Evolutionary conservation across 2,888 invertebrate genomes (phyloP).

Genomic region (Apodemia zela): DNA sequence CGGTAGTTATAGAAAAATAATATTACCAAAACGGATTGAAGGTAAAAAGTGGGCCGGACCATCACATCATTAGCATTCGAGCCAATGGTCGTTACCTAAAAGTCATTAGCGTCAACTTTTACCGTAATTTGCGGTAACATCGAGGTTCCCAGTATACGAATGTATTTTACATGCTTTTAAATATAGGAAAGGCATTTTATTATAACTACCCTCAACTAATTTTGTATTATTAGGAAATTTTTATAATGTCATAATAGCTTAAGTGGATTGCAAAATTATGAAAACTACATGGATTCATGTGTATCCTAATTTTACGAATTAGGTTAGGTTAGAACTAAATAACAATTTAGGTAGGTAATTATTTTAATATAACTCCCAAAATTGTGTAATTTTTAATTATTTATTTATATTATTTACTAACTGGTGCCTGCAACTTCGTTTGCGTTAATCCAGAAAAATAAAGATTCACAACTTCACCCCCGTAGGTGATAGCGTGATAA

Average conservation of each 20-base stretch:
- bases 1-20: slow-evolving; percentile 43
- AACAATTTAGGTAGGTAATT: neutral
- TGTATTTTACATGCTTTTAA: slow-evolving; percentile 18
- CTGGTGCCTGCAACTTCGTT: too few species aligned
- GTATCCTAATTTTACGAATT: neutral
- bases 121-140: slow-evolving; percentile 66
- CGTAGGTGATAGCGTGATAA: too few species aligned
- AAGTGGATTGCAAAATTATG: slow-evolving; percentile 47
- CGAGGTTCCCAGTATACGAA: slow-evolving; percentile 23
- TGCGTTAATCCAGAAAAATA: too few species aligned
- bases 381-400: too few species aligned
- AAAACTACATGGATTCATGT: neutral
- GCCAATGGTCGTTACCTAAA: slow-evolving; percentile 79
- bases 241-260: slow-evolving; percentile 49
- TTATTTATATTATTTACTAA: too few species aligned
- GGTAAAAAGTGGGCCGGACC: slow-evolving; percentile 73
- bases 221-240: slow-evolving; percentile 60
- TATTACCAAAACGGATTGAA: slow-evolving; percentile 39
- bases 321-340: too few species aligned
- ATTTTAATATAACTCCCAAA: neutral
- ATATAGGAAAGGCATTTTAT: slow-evolving; percentile 42
- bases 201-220: slow-evolving; percentile 70
- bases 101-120: slow-evolving; percentile 77
- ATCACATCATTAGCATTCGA: slow-evolving; percentile 64
- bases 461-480: too few species aligned